Percentiles rank a stretch among this genome's conserved stretches.
Evolutionary conservation across 2,797 vertebrate genomes (phyloP).

Genomic region (Sternotherus odoratus): DNA sequence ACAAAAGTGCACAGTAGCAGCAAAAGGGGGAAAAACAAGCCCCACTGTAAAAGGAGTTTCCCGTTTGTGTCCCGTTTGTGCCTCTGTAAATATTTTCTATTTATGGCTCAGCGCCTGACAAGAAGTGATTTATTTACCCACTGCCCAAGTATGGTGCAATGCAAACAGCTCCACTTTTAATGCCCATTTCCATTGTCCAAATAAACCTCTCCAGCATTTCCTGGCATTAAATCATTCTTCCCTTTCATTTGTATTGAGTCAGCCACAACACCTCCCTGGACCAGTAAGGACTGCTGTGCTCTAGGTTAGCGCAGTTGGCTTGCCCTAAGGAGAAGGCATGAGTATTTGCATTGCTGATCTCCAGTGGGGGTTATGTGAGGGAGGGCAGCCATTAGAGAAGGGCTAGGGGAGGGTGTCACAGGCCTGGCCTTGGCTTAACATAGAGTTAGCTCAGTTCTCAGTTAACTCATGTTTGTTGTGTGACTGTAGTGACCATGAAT

Average conservation of each 20-base stretch:
- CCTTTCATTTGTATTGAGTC: not conserved
- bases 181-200: not conserved
- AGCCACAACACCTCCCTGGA: not conserved
- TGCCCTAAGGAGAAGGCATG: not conserved
- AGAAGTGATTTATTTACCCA: not conserved
- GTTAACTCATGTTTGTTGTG: not conserved
- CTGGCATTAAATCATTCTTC: constrained; percentile 15
- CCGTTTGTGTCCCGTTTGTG: not conserved
- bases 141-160: not conserved
- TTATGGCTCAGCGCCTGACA: not conserved
- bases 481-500: not conserved
- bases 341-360: not conserved
- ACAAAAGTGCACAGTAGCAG: not conserved
- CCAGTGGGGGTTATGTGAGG: accelerated
- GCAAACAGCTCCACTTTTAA: not conserved
- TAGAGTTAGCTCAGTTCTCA: not conserved
- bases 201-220: not conserved
- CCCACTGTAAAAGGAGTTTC: not conserved
- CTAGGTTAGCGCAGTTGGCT: not conserved
- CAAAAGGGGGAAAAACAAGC: not conserved
- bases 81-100: not conserved
- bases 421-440: not conserved
- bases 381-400: not conserved
- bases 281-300: not conserved
- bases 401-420: not conserved